These are phyloP conservation scores for Orchesella cincta DNA, from an alignment of 1,140 invertebrate species.

Conservation along the genomic window DNA sequence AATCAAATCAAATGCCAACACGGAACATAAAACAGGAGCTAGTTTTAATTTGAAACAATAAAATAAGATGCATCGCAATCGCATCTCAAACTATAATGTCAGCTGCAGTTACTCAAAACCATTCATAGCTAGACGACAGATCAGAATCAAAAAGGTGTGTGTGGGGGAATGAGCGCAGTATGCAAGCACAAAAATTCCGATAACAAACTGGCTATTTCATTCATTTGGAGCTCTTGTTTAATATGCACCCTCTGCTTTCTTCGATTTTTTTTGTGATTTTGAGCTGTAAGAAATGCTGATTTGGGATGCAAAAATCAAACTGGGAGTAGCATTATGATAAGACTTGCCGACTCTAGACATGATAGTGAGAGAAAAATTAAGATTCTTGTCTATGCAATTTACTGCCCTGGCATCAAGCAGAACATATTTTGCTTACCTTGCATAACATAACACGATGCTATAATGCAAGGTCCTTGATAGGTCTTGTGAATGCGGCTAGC, in stretches of 20 bases:
- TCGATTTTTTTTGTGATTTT: not conserved
- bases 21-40: not conserved
- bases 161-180: not conserved
- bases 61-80: not conserved
- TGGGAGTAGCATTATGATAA: not conserved
- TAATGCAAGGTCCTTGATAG: not conserved
- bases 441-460: not conserved
- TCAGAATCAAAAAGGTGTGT: not conserved
- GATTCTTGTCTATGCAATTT: not conserved
- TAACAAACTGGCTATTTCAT: not conserved
- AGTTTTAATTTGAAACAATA: constrained; percentile 20
- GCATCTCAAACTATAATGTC: not conserved
- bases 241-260: not conserved
- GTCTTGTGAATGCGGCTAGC: no score
- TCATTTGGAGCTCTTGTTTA: not conserved
- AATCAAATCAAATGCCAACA: no score
- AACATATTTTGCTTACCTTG: not conserved
- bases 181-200: not conserved
- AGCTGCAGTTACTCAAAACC: not conserved
- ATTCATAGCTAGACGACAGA: not conserved
- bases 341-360: not conserved
- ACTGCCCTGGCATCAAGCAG: not conserved
- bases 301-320: not conserved
- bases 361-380: not conserved
- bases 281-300: not conserved